Evolutionary conservation across 2,797 vertebrate species (phyloP).

Genomic region (Mustela erminea): DNA sequence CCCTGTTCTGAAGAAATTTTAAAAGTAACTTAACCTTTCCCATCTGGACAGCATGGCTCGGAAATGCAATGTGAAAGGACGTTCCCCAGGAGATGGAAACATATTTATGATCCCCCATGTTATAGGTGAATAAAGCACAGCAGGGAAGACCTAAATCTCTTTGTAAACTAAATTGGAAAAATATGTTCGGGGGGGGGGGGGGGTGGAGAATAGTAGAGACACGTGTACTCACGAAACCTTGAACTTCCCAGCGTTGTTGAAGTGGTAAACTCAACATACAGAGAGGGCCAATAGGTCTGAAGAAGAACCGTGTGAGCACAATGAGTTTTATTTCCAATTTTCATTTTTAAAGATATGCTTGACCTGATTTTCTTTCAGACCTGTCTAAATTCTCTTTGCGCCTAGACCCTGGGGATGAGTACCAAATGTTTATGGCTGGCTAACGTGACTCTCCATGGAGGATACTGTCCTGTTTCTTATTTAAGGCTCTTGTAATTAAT

Average conservation of each 20-base stretch:
- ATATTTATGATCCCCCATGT: neutral
- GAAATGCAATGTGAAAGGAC: neutral
- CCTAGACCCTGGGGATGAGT: neutral
- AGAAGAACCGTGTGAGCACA: neutral
- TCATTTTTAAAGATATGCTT: neutral
- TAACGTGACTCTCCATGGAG: neutral
- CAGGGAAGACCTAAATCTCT: conserved; percentile 37
- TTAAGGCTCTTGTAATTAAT: conserved; percentile 72
- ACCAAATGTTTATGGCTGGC: conserved; percentile 35
- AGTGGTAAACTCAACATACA: conserved; percentile 37
- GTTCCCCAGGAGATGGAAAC: neutral
- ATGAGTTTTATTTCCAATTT: conserved; percentile 18
- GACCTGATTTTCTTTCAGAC: neutral
- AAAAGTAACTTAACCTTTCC: neutral
- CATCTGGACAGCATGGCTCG: conserved; percentile 30
- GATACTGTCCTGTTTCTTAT: conserved; percentile 56
- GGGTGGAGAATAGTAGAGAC: neutral
- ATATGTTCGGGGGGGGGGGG: neutral
- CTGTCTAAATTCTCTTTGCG: neutral
- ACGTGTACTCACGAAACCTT: neutral
- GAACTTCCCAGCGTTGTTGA: neutral
- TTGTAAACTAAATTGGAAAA: conserved; percentile 54
- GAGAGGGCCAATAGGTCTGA: neutral
- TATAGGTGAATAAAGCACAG: neutral
- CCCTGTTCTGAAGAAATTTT: neutral